These are phyloP conservation scores for Sphaerophoria rueppellii DNA, from an alignment of 2,888 invertebrate species.

Conservation along the genomic window DNA sequence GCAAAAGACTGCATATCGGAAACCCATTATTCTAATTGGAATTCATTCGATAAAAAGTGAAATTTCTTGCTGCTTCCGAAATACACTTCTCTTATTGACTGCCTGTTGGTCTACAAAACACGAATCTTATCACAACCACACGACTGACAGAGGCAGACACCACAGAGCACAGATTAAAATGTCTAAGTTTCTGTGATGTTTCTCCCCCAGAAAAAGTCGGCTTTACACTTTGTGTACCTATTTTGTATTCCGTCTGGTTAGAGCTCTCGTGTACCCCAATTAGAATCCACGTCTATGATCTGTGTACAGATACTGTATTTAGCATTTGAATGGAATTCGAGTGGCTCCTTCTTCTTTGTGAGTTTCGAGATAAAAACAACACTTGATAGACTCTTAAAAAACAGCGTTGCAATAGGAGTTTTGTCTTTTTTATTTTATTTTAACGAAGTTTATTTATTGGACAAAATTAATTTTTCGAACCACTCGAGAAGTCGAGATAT, in stretches of 20 bases:
- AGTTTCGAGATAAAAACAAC: constrained; percentile 60
- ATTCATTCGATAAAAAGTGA: constrained; percentile 56
- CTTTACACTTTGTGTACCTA: background rate
- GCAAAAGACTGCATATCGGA: constrained; percentile 54
- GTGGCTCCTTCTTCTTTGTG: constrained; percentile 53
- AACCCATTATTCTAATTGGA: constrained; percentile 73
- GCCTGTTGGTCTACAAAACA: constrained; percentile 15
- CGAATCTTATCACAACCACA: constrained; percentile 55
- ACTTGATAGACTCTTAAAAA: constrained; percentile 23
- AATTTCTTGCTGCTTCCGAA: constrained; percentile 16
- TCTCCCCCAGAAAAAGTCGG: constrained; percentile 38
- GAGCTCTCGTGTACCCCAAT: constrained; percentile 49
- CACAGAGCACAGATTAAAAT: constrained; percentile 58
- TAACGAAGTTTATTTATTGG: constrained; percentile 37
- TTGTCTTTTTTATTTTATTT: background rate
- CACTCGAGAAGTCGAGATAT: constrained; percentile 43
- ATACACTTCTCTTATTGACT: constrained; percentile 3
- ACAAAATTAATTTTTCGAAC: constrained; percentile 35
- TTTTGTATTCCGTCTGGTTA: constrained; percentile 14
- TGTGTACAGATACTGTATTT: constrained; percentile 33
- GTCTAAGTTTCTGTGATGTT: constrained; percentile 35
- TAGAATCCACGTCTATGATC: constrained; percentile 39
- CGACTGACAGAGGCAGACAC: constrained; percentile 51
- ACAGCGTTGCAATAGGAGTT: constrained; percentile 8
- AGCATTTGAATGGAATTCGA: constrained; percentile 59